Percentiles rank a stretch among this genome's conserved stretches.
Evolutionary conservation across 2,113 vertebrate species (phyloP).

Genomic region (Clarias macrocephalus): DNA sequence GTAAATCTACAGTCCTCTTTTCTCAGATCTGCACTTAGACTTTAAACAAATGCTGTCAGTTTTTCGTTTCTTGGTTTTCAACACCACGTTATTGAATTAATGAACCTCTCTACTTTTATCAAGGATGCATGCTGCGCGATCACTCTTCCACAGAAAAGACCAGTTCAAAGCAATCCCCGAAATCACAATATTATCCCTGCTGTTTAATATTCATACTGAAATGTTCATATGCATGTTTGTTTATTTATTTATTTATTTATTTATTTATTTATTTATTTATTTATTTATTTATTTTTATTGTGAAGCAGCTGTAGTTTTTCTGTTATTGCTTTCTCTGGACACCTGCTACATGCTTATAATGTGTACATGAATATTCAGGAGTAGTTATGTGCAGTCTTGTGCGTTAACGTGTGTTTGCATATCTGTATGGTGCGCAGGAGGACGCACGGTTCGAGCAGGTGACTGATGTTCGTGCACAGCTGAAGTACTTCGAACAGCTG

Average conservation of each 20-base stretch:
- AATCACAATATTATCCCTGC: too few relatives aligned
- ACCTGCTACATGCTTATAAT: neutral
- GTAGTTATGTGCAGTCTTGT: neutral
- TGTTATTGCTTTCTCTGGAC: too few relatives aligned
- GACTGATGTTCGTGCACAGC: constrained; percentile 88
- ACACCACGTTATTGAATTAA: too few relatives aligned
- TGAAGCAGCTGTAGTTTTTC: neutral
- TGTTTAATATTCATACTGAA: neutral
- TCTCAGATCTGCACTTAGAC: too few relatives aligned
- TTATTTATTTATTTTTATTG: neutral
- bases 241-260: too few relatives aligned
- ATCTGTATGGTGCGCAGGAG: constrained; percentile 73
- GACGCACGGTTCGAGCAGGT: constrained; percentile 87
- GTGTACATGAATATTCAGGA: neutral
- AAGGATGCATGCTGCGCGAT: too few relatives aligned
- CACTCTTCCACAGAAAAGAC: too few relatives aligned
- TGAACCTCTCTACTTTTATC: too few relatives aligned
- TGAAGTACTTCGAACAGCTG: constrained; percentile 95
- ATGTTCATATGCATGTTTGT: neutral
- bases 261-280: neutral
- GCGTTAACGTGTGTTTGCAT: neutral
- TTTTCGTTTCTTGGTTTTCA: too few relatives aligned
- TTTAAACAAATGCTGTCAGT: too few relatives aligned
- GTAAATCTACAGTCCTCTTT: too few relatives aligned
- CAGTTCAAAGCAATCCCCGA: too few relatives aligned